phyloP scores from a whole-genome alignment of 2,113 vertebrate genomes.

The Rafetus swinhoei region DNA sequence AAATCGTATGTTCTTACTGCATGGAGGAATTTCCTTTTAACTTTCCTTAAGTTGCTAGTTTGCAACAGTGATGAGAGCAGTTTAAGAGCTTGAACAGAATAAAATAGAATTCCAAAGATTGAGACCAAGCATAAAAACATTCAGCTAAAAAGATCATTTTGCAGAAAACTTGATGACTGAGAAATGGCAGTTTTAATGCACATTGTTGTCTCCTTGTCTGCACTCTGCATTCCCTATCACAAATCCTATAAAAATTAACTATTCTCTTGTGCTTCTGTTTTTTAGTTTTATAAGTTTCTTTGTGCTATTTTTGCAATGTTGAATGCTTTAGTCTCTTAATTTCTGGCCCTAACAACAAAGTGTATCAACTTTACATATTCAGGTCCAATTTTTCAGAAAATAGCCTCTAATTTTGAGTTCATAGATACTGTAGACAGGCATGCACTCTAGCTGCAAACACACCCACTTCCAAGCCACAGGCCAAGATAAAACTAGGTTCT shows the following conservation, averaged over 20 bases:
- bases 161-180: not conserved
- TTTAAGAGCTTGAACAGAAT: not conserved
- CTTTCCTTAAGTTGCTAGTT: not conserved
- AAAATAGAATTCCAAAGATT: not conserved
- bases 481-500: not conserved
- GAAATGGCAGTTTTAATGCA: not conserved
- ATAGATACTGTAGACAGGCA: not conserved
- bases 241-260: not conserved
- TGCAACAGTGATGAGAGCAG: not conserved
- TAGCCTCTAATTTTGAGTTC: not conserved
- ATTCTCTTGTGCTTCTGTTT: not conserved
- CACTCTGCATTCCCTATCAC: not conserved
- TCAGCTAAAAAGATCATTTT: not conserved
- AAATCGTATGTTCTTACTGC: rapidly evolving
- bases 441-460: not conserved
- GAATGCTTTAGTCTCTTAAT: not conserved
- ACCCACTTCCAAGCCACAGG: not conserved
- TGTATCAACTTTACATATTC: not conserved
- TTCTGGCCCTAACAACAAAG: not conserved
- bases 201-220: not conserved
- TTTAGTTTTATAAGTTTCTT: not conserved
- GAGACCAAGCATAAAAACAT: not conserved
- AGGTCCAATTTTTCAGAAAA: not conserved
- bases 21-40: not conserved
- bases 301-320: not conserved